Evolutionary conservation across 2,888 invertebrate genomes (phyloP), one percentile per base, ranked within the genome.

Genomic region (Mesorhabditis belari): DNA sequence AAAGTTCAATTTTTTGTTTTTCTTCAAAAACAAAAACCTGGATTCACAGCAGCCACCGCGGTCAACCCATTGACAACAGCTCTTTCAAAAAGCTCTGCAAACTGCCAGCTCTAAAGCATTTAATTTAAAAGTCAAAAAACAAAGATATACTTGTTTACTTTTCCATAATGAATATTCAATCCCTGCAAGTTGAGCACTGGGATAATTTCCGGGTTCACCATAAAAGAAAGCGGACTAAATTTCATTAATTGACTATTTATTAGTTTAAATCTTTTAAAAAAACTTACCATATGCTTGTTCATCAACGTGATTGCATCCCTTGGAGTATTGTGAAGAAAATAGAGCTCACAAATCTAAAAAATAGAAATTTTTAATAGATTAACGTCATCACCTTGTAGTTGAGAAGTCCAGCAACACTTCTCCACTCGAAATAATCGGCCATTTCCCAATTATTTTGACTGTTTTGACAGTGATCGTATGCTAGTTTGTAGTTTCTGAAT

Each of bases 231-330:
- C 59, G 5, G 62, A 28, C 55, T 70, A 65, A 79, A 35, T 9
- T n/a, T 24, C 54, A 50, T 50, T 50, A 21, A 21, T 23, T 21
- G 50, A 21, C 23, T 50, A 21, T 21, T 23, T 5, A 23, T 24
- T 53, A 53, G 19, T 23, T 3, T 53, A 23, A 23, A 25, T n/a
- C 21, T n/a, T 19, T 23, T 53, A 53, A 53, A 53, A 23, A 19
- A 23, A 27, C n/a, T 55, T 35, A 35, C 44, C 44, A 35, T 35
- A 35, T 95, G 95, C 66, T 88, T 88, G 75, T 91, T 88, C 77
- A 96, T 92, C 82, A 96, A 95, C 58, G 89, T 88, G 75, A 96
- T 93, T 2, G 96, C 90, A 85, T 98, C 96, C 75, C 93, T 85
- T 0, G 94, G 92, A 61, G 90, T 86, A 82, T 90, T 91, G 71